Evolutionary conservation across 1,140 invertebrate species (phyloP).

Genomic region (Macrocentrus cingulum): DNA sequence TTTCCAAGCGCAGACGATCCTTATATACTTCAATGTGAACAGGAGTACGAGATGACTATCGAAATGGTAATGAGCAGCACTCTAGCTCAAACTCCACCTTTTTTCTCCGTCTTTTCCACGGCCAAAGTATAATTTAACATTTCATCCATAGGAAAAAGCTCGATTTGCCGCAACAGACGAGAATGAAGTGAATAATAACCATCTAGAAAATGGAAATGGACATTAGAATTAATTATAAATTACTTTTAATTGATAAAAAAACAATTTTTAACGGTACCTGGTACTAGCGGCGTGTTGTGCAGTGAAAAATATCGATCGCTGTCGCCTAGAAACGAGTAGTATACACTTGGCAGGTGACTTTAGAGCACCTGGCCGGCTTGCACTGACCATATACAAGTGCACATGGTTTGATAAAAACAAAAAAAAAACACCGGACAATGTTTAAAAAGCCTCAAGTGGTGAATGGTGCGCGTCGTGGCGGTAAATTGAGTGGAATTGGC

Average conservation of each 20-base stretch:
- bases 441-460: background rate
- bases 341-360: background rate
- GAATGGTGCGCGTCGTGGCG: conserved; percentile 7
- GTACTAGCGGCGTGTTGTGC: background rate
- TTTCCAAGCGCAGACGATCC: conserved; percentile 28
- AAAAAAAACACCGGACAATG: background rate
- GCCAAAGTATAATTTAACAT: conserved; percentile 12
- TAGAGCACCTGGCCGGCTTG: conserved; percentile 8
- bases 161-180: conserved; percentile 34
- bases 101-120: too few relatives aligned
- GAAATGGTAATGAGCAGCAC: conserved; percentile 43
- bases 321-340: background rate
- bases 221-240: conserved; percentile 12
- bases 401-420: too few relatives aligned
- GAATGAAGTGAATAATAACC: conserved; percentile 38
- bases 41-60: conserved; percentile 49
- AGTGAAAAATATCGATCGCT: conserved; percentile 19
- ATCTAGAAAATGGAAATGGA: conserved; percentile 28
- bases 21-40: conserved; percentile 45
- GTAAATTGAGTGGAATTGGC: conserved; percentile 14
- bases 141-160: conserved; percentile 38
- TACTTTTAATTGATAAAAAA: too few relatives aligned
- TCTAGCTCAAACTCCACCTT: too few relatives aligned
- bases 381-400: background rate
- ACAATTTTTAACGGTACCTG: too few relatives aligned